Base-by-base conservation (phyloP, 1,140 invertebrate species). In the Papilio xuthus region DNA sequence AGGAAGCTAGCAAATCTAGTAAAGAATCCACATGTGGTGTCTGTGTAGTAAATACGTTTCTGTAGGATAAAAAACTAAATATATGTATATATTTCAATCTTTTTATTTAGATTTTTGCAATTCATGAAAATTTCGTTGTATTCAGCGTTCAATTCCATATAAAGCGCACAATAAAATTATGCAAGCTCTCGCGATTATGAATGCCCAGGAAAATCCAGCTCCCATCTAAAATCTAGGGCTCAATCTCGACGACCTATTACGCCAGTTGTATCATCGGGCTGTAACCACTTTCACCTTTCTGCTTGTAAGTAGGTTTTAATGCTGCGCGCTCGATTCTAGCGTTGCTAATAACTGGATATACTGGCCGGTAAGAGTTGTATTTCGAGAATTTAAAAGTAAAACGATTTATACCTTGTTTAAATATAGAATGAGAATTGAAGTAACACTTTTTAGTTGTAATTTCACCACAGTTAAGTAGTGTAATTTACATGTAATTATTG, bases 221-320 rank as follows among this genome's bases (percentile, higher is more conserved):
- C 53, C 28, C 74, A 76, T 42, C 74, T 76, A 20, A 60, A 37
- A 76, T 76, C 53, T 76, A 76, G 74, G 74, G 74, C 74, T 60
- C 53, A 76, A 76, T 76, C 74, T 76, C 73, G 73, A 18, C 81
- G 86, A 90, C 89, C 89, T 90, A 88, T 90, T 89, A 90, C 89
- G 84, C 67, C 69, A 81, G 84, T 89, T 88, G 88, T 86, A 88
- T 90, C 89, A 89, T 90, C 89, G 83, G 77, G 75, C 81, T 80
- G 80, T 77, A 83, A 85, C 82, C 67, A 86, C 88, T 89, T 90
- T 90, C 88, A 86, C 89, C 83, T 82, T 76, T 76, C 71, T 73
- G 71, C 9, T 41, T 23, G 78, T 78, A 85, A 82, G 67, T 87
- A 77, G 84, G 84, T 83, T 83, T 85, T 79, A 67, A 81, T 84